Evolutionary conservation across 1,140 invertebrate genomes (phyloP), one percentile per base, ranked within the genome.

Genomic region (Capitella teleta): DNA sequence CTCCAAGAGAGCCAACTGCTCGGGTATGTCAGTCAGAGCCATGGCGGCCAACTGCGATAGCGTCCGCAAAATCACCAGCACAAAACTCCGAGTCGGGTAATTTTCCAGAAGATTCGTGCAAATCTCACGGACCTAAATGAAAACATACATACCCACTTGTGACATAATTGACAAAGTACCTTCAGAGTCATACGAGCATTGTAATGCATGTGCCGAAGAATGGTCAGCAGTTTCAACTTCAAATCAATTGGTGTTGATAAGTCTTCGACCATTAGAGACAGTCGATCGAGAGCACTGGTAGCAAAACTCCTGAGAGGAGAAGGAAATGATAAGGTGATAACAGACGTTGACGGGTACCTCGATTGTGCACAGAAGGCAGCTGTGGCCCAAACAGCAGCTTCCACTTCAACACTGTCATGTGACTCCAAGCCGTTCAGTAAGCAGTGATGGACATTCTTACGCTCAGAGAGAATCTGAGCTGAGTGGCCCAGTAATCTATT

Each of bases 321-420:
- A 51, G 48, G 2, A 40, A n/a, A 8, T n/a, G 38, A 21, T 18
- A 21, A 40, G 2, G 25, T 38, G 36, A 18, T 38, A 18, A 38
- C 16, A 6, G 14, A 16, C 32, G 16, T 10, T 10, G 8, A 6
- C 19, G 21, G 67, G 68, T 76, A 85, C 81, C 87, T 87, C 6
- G 90, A 95, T 66, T 89, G 84, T 10, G 86, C 84, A 38, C 89
- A 87, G 80, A 95, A 94, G 74, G 85, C 84, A 56, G 83, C 84
- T 47, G 90, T 88, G 43, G 90, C 90, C 79, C 87, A 91, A 60
- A 97, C 92, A 16, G 92, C 91, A 37, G 92, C 91, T 74, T 93
- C 84, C 18, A 96, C 86, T 76, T 98, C 92, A 1, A 94, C 86
- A 52, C 84, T 82, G 71, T 97, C 90, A 72, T 94, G 86, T 25